These are phyloP conservation scores for Aurelia aurita DNA, from an alignment of 30 jellyfish, hydroid and myxozoan species.

Conservation along the genomic window DNA sequence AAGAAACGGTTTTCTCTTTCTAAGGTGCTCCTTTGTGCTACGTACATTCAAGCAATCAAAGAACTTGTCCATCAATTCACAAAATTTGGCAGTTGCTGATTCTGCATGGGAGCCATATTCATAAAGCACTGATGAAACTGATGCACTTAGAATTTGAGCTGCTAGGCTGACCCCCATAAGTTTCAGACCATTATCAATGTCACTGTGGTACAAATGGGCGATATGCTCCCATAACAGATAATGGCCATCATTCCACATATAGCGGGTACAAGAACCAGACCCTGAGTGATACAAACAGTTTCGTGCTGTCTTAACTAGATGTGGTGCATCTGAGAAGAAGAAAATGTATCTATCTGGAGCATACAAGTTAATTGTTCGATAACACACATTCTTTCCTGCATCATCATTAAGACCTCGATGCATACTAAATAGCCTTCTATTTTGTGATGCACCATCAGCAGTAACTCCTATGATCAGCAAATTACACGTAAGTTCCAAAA, in stretches of 20 bases:
- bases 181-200: constrained; percentile 31
- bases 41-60: constrained; percentile 40
- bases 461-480: constrained; percentile 11
- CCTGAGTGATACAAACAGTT: constrained; percentile 43
- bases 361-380: constrained; percentile 22
- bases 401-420: constrained; percentile 27
- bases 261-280: too few species aligned
- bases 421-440: not conserved
- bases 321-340: too few species aligned
- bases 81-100: constrained; percentile 30
- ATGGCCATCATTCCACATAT: too few species aligned
- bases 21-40: not conserved
- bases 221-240: constrained; percentile 48
- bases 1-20: constrained; percentile 12
- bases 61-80: constrained; percentile 25
- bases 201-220: constrained; percentile 19
- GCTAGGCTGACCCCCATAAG: constrained; percentile 65
- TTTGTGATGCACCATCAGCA: constrained; percentile 77
- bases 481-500: constrained; percentile 26
- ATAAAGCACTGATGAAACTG: constrained; percentile 9
- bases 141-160: constrained; percentile 68
- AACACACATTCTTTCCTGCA: constrained; percentile 10
- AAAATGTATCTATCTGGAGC: constrained; percentile 12
- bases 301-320: constrained; percentile 44
- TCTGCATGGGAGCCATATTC: constrained; percentile 24